These are phyloP conservation scores for Centropus bengalensis DNA, from an alignment of 2,113 vertebrate genomes.

Conservation along the genomic window DNA sequence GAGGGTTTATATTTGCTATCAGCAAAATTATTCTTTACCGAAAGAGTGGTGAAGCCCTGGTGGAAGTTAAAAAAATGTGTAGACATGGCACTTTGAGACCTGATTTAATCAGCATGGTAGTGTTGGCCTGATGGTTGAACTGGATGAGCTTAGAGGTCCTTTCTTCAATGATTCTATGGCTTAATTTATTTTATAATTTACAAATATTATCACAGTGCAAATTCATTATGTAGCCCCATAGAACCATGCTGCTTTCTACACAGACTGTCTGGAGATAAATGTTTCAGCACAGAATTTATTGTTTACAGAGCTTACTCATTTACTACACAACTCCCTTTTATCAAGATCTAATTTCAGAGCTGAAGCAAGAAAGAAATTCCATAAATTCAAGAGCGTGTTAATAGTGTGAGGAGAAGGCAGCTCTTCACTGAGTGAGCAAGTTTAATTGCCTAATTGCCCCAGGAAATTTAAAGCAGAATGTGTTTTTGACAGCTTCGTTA, in stretches of 20 bases:
- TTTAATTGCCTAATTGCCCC: slow-evolving; percentile 70
- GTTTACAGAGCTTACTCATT: neutral
- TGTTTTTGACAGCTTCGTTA: slow-evolving; percentile 76
- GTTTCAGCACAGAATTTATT: slow-evolving; percentile 23
- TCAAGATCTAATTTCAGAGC: slow-evolving; percentile 30
- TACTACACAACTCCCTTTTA: slow-evolving; percentile 1
- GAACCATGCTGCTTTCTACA: neutral
- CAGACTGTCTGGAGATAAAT: neutral
- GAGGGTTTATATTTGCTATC: too few relatives aligned
- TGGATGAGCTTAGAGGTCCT: too few relatives aligned
- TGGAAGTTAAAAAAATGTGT: too few relatives aligned
- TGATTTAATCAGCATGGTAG: too few relatives aligned
- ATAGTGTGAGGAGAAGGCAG: slow-evolving; percentile 54
- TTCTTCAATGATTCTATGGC: too few relatives aligned
- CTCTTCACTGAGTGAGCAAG: slow-evolving; percentile 44
- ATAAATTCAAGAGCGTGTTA: slow-evolving; percentile 30
- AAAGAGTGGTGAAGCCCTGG: too few relatives aligned
- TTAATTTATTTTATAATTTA: neutral
- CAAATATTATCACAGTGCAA: neutral
- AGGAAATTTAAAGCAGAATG: slow-evolving; percentile 71
- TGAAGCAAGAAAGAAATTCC: slow-evolving; percentile 9
- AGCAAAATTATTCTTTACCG: too few relatives aligned
- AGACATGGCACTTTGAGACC: too few relatives aligned
- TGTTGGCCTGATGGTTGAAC: too few relatives aligned
- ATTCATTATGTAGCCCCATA: neutral